Conservation (phyloP, 2,113 vertebrate genomes). For the Montifringilla adamsi region DNA sequence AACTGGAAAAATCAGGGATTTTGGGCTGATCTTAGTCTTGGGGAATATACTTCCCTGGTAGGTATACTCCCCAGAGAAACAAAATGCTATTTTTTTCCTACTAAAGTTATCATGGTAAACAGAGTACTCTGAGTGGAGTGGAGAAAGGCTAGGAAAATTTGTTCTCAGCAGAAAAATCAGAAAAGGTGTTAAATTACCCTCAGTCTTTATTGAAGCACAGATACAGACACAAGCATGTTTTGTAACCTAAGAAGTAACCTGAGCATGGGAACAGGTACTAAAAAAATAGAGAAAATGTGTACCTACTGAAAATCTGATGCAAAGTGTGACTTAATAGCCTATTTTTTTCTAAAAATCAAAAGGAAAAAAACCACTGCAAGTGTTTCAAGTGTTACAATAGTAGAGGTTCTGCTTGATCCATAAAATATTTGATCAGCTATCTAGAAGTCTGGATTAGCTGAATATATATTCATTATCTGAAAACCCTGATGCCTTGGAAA, state of each 20-base stretch:
- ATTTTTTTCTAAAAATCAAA: neutral
- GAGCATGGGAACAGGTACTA: neutral
- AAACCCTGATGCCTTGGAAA: neutral
- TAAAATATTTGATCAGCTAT: neutral
- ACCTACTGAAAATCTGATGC: neutral
- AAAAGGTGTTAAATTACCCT: neutral
- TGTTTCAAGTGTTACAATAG: neutral
- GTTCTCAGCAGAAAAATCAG: neutral
- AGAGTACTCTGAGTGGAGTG: neutral
- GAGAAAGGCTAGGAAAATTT: neutral
- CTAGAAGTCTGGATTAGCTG: neutral
- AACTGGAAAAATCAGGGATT: neutral
- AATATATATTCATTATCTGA: neutral
- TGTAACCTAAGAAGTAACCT: neutral
- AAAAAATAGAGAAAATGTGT: neutral
- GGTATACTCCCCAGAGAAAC: neutral
- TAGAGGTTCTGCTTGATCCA: neutral
- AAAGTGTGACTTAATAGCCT: neutral
- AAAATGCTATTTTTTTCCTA: neutral
- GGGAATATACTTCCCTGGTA: neutral
- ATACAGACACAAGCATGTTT: neutral
- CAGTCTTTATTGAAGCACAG: neutral
- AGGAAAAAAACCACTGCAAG: neutral
- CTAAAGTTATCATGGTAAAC: neutral
- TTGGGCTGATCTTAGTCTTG: neutral